Base-by-base conservation (phyloP, 2,888 invertebrate genomes). In the Elgonia sp. region DNA sequence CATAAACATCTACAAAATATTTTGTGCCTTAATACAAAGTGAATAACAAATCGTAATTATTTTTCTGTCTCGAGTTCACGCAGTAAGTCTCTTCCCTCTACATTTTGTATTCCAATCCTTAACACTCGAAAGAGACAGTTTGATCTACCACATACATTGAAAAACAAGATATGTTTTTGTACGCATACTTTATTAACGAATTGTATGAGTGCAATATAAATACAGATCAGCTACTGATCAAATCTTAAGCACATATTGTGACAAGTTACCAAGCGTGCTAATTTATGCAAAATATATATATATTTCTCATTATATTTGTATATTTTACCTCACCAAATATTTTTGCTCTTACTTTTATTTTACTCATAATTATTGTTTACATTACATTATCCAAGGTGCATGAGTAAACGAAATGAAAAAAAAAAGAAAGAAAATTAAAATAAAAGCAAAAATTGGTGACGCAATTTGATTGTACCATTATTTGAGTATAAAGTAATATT, bases 71-170 rank as follows among this genome's bases (percentile, higher is more conserved):
- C 79, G 84, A 85, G 86, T 69, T 84, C 76, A 84, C 86, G 80
- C 69, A 69, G 72, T 81, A 81, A 80, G 67, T 88, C 79, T 92
- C 92, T 91, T 92, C 91, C 91, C 92, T 93, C 90, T 92, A 92
- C 92, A 93, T 93, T 93, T 92, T 92, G 90, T 91, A 92, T 89
- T 89, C 89, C 21, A 60, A 76, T 21, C 42, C 65, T 82, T 70
- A 72, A 46, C 37, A 65, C 39, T 73, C 67, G 37, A 70, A 80
- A 73, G 20, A 65, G 79, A 75, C 75, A 86, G 57, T 83, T 85
- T 70, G 65, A 81, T 79, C 88, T 85, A 83, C 75, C 60, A 80
- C 75, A 83, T 86, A 88, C 85, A 86, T 83, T 86, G 79, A 80
- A 86, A 82, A 88, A 80, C 40, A 72, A 86, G 80, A 80, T 86